These are phyloP conservation scores for Hyles lineata DNA, from an alignment of 2,888 invertebrate genomes.

Conservation along the genomic window DNA sequence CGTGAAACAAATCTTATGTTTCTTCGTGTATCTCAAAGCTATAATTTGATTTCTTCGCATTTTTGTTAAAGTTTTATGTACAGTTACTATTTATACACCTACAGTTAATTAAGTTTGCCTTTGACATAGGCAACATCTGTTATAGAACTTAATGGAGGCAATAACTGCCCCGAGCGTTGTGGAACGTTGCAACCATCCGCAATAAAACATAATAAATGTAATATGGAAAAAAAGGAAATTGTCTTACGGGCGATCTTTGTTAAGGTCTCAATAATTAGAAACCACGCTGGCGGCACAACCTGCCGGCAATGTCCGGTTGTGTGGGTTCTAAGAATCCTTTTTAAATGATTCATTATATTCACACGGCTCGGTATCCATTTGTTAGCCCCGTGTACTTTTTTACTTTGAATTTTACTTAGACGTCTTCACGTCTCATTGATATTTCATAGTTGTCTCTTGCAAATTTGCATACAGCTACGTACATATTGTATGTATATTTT, in stretches of 20 bases:
- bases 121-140: background rate
- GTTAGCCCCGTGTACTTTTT: conserved; percentile 57
- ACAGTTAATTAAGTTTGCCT: background rate
- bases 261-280: conserved; percentile 23
- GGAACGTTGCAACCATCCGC: background rate
- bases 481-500: conserved; percentile 34
- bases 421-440: conserved; percentile 47
- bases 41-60: no score
- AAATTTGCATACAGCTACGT: conserved; percentile 43
- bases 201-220: conserved; percentile 12
- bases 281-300: conserved; percentile 30
- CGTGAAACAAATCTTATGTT: background rate
- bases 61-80: no score
- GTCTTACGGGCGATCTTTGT: conserved; percentile 16
- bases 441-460: conserved; percentile 40
- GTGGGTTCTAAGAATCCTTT: conserved; percentile 58
- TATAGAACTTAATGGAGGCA: background rate
- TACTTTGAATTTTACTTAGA: conserved; percentile 55
- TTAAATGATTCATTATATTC: conserved; percentile 67
- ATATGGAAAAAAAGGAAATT: conserved; percentile 37
- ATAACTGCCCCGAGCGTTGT: background rate
- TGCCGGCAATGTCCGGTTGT: conserved; percentile 39
- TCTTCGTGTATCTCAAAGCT: no score
- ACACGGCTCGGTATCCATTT: conserved; percentile 50
- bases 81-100: no score